A percentile compares a stretch with the other conserved stretches of the same genome.
phyloP scores from a whole-genome alignment of 2,888 invertebrate species.

The Troides helena region DNA sequence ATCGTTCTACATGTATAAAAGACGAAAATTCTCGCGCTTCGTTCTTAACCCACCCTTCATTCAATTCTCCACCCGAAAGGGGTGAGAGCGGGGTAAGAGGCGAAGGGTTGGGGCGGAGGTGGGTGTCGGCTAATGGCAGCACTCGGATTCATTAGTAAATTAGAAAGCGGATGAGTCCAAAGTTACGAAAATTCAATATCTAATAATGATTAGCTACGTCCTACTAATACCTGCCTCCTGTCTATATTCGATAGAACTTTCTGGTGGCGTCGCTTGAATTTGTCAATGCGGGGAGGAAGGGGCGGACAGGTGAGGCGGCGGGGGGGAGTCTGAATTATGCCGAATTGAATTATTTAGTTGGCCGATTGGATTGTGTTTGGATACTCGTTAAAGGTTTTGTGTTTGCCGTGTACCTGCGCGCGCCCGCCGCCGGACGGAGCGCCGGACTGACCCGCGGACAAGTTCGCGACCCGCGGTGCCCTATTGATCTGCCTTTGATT shows the following conservation, averaged over 20 bases:
- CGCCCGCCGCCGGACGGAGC: slow-evolving; percentile 40
- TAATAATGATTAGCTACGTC: slow-evolving; percentile 75
- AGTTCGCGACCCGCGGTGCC: no score
- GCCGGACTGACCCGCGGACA: no score
- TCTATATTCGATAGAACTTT: slow-evolving; percentile 57
- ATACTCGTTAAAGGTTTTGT: slow-evolving; percentile 57
- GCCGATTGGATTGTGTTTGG: slow-evolving; percentile 67
- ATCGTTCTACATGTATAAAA: slow-evolving; percentile 78
- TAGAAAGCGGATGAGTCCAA: slow-evolving; percentile 81
- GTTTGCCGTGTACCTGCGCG: slow-evolving; percentile 51
- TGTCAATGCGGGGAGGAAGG: slow-evolving; percentile 68
- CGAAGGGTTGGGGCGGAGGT: slow-evolving; percentile 32
- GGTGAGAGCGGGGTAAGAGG: slow-evolving; percentile 33
- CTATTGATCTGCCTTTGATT: no score
- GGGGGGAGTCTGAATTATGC: slow-evolving; percentile 41
- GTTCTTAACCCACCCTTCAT: slow-evolving; percentile 69
- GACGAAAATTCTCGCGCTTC: slow-evolving; percentile 70
- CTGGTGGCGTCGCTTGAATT: slow-evolving; percentile 59
- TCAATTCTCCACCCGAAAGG: slow-evolving; percentile 44
- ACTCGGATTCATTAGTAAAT: slow-evolving; percentile 81
- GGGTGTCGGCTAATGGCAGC: slow-evolving; percentile 68
- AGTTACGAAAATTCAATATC: slow-evolving; percentile 81
- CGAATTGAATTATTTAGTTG: slow-evolving; percentile 77
- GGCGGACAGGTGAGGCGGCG: slow-evolving; percentile 20
- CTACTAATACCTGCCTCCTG: slow-evolving; percentile 71